Evolutionary conservation across 1,140 invertebrate species (phyloP).

Genomic region (Drosophila rufa): DNA sequence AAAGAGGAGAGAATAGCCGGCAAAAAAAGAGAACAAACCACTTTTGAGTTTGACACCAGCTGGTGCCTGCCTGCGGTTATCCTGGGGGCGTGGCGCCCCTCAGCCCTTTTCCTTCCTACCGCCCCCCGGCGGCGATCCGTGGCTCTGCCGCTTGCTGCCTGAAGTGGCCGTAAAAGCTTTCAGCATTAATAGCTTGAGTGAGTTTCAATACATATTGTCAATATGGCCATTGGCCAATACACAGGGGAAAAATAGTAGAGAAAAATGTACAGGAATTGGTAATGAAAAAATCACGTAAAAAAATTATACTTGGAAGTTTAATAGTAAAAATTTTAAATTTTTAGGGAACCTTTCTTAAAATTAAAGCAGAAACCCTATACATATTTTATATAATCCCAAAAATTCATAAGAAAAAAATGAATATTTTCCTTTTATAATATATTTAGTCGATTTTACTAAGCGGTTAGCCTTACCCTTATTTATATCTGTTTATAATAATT

Average conservation of each 20-base stretch:
- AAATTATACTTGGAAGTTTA: too few relatives aligned
- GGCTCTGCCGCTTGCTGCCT: slow-evolving; percentile 50
- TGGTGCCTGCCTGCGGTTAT: slow-evolving; percentile 77
- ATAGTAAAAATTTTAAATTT: too few relatives aligned
- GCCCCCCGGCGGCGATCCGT: slow-evolving; percentile 2
- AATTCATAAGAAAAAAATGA: too few relatives aligned
- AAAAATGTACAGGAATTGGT: background rate
- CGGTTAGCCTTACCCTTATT: too few relatives aligned
- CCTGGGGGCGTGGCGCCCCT: slow-evolving; percentile 15
- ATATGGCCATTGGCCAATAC: slow-evolving; percentile 79
- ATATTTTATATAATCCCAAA: too few relatives aligned
- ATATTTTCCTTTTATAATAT: too few relatives aligned
- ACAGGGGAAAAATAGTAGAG: slow-evolving; percentile 1
- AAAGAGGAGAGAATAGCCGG: slow-evolving; percentile 17
- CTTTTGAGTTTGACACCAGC: slow-evolving; percentile 84
- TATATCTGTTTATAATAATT: background rate
- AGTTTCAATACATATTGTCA: slow-evolving; percentile 83
- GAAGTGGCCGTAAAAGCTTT: slow-evolving; percentile 82
- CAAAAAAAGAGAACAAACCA: slow-evolving; percentile 71
- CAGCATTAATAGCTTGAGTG: slow-evolving; percentile 82
- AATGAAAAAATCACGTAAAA: too few relatives aligned
- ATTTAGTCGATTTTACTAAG: too few relatives aligned
- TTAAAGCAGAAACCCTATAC: too few relatives aligned
- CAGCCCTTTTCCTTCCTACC: slow-evolving; percentile 2
- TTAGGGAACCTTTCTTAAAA: too few relatives aligned